phyloP scores from a whole-genome alignment of 2,888 invertebrate species.

The Capitulum mitella region DNA sequence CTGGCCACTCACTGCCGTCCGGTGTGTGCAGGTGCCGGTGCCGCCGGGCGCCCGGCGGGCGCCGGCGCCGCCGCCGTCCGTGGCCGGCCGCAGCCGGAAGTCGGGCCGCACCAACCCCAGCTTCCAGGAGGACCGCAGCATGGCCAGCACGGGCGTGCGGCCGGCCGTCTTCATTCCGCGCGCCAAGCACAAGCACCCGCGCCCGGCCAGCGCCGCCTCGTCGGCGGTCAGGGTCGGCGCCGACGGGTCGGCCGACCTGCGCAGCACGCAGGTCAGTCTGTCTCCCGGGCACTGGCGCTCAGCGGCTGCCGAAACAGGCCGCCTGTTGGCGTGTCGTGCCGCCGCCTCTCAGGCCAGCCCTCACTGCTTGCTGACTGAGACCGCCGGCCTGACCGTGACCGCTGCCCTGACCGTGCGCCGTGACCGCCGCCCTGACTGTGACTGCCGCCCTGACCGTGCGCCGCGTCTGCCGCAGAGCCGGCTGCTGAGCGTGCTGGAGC shows the following conservation, averaged over 20 bases:
- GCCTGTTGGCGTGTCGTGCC: background rate
- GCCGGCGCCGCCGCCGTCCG: background rate
- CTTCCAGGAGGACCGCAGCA: constrained; percentile 21
- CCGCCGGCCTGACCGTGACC: background rate
- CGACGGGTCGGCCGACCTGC: constrained; percentile 31
- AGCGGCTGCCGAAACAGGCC: background rate
- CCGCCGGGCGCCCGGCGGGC: background rate
- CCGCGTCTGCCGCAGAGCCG: too few species aligned
- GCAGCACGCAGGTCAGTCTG: constrained; percentile 26
- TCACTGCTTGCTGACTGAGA: background rate
- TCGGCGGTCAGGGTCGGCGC: constrained; percentile 31
- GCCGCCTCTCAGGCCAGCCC: background rate
- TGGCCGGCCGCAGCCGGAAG: background rate
- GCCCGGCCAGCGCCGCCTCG: background rate
- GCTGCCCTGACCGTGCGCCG: background rate
- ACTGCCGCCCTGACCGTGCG: too few species aligned
- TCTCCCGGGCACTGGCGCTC: background rate
- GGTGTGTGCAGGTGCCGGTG: background rate
- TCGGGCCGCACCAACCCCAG: constrained; percentile 10
- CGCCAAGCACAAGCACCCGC: constrained; percentile 20
- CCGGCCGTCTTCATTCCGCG: constrained; percentile 28
- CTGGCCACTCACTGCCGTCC: background rate
- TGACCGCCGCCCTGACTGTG: too few species aligned
- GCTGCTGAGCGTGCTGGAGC: constrained; percentile 30
- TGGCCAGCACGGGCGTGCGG: background rate